Base-by-base conservation (phyloP, 1,140 invertebrate species). In the Drosophila willistoni region DNA sequence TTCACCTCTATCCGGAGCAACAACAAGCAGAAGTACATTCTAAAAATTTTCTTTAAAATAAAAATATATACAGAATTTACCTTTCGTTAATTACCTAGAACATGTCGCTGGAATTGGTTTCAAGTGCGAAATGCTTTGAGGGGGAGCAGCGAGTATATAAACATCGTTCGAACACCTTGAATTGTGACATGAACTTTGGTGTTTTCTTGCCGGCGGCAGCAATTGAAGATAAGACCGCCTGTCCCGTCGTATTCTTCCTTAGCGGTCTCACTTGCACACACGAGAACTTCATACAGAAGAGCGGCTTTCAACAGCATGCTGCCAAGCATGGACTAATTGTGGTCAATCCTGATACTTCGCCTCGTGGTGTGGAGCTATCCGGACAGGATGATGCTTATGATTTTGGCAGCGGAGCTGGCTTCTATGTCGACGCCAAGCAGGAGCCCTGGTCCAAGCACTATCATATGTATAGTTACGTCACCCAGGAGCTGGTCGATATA, bases 401-500 rank as follows among this genome's bases (percentile, higher is more conserved):
- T 93, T 98, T 99, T 94, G 99, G 99, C 29, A 96, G 95, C 29
- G 97, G 97, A 19, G 98, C 99, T 77, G 98, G 98, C 2, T 99
- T 99, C 92, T 99, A 99, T 93, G 93, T 99, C 0, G 96, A 99
- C 94, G 98, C 98, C 3, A 96, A 96, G 1, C 93, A 96, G 81
- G 96, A 97, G 33, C 97, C 98, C 64, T 99, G 98, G 98, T 96
- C 96, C 42, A 96, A 95, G 60, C 96, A 99, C 93, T 99, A 99
- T 81, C 95, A 96, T 86, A 99, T 99, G 99, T 99, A 96, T 83
- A 97, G 96, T 54, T 99, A 99, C 89, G 93, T 99, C n/a, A 98
- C 97, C 7, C 94, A 95, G 80, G 99, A 99, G 93, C 93, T 99
- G 44, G 95, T 96, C 66, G 93, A 95, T 54, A 66, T 99, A n/a